phyloP scores from a whole-genome alignment of 2,797 vertebrate species.

The Brachyrhaphis roseni region DNA sequence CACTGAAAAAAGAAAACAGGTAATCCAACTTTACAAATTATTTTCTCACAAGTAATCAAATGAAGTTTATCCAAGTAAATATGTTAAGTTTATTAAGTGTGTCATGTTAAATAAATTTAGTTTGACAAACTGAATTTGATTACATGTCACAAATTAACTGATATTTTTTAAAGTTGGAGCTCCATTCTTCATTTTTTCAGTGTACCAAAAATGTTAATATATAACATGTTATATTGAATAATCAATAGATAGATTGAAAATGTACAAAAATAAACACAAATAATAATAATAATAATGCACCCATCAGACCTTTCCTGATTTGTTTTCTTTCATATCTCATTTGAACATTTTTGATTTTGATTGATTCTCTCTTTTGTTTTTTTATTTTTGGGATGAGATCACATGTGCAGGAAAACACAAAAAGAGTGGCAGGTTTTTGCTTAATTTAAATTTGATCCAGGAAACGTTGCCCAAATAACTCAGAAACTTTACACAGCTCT shows the following conservation, averaged over 20 bases:
- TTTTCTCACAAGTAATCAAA: no score
- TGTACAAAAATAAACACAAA: background rate
- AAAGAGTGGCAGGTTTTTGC: background rate
- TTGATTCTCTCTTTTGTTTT: background rate
- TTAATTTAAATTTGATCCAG: background rate
- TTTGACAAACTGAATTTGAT: no score
- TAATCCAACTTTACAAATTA: no score
- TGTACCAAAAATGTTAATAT: no score
- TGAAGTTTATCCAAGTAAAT: no score
- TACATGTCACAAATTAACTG: no score
- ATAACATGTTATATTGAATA: background rate
- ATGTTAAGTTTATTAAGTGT: no score
- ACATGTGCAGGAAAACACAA: background rate
- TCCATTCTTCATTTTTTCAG: no score
- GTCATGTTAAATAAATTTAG: no score
- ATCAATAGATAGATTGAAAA: background rate
- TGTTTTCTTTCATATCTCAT: background rate
- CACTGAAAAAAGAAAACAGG: no score
- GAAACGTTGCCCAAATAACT: background rate
- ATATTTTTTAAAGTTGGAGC: no score
- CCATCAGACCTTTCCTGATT: background rate
- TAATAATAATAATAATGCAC: background rate
- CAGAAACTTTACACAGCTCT: background rate
- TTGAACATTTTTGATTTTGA: background rate
- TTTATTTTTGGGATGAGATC: background rate